Conservation (phyloP, 2,113 vertebrate species). For the Nansenia antarctica region DNA sequence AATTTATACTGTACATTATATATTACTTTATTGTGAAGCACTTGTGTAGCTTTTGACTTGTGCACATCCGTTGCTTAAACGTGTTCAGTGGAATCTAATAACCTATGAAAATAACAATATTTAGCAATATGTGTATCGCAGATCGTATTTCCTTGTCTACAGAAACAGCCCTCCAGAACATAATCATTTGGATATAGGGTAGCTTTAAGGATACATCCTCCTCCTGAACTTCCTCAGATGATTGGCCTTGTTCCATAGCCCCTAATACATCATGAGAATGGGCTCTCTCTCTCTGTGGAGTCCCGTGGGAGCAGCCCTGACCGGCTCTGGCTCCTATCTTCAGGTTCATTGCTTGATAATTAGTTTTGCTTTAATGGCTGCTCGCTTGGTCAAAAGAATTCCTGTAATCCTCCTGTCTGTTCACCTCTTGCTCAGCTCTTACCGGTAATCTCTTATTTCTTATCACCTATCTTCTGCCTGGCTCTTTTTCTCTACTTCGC, state of each 20-base stretch:
- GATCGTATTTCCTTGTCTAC: too few species aligned
- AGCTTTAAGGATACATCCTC: background rate
- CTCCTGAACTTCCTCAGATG: background rate
- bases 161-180: background rate
- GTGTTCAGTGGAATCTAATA: too few species aligned
- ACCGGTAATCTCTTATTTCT: slow-evolving; percentile 72
- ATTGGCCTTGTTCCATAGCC: background rate
- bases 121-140: too few species aligned
- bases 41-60: too few species aligned
- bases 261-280: background rate
- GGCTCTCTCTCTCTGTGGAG: background rate
- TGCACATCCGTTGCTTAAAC: too few species aligned
- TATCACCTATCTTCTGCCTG: slow-evolving; percentile 59
- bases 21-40: too few species aligned
- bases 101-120: too few species aligned
- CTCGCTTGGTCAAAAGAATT: slow-evolving; percentile 69
- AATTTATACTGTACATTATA: too few species aligned
- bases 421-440: slow-evolving; percentile 67
- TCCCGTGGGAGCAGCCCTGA: background rate
- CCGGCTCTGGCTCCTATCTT: slow-evolving; percentile 57
- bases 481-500: slow-evolving; percentile 37
- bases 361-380: slow-evolving; percentile 75
- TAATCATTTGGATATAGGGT: too few species aligned
- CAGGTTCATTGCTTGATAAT: slow-evolving; percentile 67
- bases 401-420: slow-evolving; percentile 75